Base-by-base conservation (phyloP, 2,797 vertebrate genomes). In the Myripristis jacobus region DNA sequence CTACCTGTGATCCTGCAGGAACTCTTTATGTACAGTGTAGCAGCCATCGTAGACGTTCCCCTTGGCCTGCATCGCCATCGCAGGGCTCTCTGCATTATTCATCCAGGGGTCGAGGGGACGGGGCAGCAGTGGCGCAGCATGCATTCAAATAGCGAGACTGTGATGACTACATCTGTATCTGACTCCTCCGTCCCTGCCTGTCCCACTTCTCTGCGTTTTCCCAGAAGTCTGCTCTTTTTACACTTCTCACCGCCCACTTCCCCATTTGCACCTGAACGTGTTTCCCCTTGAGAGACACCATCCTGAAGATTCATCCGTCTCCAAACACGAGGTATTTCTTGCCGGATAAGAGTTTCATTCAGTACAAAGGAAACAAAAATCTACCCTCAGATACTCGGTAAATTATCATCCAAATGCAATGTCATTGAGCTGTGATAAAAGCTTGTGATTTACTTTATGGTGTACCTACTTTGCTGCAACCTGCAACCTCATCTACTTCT, bases 1-100 rank as follows among this genome's bases (percentile, higher is more conserved):
- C 36, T 83, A 77, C 75, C 65, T 91, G 80, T 91, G 87, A 91
- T n/a, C 1, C 5, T 3, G 12, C 22, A 58, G 13, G 44, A 73
- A 10, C 5, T 44, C 46, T 46, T 13, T 52, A 3, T 0, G 1
- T 19, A 11, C 43, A 19, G 6, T 1, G 1, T 13, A 19, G 34
- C 18, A 13, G 46, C 47, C 47, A 10, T 22, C 3, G 63, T 11
- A 48, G 16, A 47, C 3, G 43, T 56, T 46, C 3, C 6, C 31
- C 46, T 16, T 1, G 19, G 18, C 4, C 52, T 53, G 51, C 43
- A 13, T 19, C 52, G 51, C 44, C 34, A 27, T 65, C n/a, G 43
- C 55, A 29, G 52, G 18, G 24, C 22, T 62, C 60, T 8, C 54
- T 16, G 0, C 66, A 13, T 48, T 16, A 15, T 50, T 75, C 34